Percentiles rank a stretch among this genome's conserved stretches.
These are phyloP conservation scores for Chloromyia formosa DNA, from an alignment of 2,888 invertebrate species.

Conservation along the genomic window DNA sequence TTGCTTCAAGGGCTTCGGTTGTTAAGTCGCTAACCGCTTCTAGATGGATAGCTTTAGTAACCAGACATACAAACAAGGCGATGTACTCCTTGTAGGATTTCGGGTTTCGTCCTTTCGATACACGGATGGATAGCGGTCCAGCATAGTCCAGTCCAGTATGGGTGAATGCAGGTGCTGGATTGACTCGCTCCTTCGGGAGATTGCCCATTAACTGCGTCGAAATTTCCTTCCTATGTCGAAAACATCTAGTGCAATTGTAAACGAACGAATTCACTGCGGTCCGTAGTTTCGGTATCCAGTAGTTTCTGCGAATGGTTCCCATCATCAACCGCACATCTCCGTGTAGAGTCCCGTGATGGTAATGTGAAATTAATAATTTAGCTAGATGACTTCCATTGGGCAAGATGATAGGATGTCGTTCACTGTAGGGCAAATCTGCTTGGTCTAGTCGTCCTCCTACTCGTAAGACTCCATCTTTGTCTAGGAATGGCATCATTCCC, in stretches of 20 bases:
- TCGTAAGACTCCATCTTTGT: neutral
- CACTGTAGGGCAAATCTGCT: neutral
- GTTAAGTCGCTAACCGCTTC: slow-evolving; percentile 47
- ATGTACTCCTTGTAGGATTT: neutral
- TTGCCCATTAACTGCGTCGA: neutral
- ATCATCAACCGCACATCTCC: neutral
- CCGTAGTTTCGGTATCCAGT: neutral
- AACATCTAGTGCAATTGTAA: neutral
- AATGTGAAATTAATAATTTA: neutral
- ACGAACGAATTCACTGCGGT: neutral
- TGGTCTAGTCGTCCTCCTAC: slow-evolving; percentile 8
- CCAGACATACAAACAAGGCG: slow-evolving; percentile 41
- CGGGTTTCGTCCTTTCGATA: neutral
- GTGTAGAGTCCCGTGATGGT: neutral
- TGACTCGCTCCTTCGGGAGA: neutral
- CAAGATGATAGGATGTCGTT: slow-evolving; percentile 18
- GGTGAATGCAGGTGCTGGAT: neutral
- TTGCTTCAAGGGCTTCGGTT: slow-evolving; percentile 50
- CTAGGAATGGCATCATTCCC: neutral
- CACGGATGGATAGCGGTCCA: neutral
- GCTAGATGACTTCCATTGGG: neutral
- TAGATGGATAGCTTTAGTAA: slow-evolving; percentile 49
- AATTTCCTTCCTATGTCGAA: neutral
- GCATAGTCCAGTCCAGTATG: slow-evolving; percentile 16
- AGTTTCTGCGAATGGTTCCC: neutral